Conservation (phyloP, 2,797 vertebrate species). For the Tachyglossus aculeatus region DNA sequence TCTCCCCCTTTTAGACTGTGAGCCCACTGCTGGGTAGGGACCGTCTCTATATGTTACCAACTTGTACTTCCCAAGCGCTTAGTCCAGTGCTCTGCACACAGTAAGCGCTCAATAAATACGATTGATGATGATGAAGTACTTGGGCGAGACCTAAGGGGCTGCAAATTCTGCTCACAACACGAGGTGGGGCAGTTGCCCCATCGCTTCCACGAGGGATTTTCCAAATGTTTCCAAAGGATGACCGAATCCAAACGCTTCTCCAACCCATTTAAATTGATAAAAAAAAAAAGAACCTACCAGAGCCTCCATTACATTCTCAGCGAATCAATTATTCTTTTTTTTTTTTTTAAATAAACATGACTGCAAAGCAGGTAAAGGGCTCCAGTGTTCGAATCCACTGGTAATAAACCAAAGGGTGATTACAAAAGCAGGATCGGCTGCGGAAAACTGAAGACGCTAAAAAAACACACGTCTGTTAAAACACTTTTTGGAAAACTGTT, state of each 20-base stretch:
- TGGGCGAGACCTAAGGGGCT: neutral
- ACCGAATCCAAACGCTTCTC: slow-evolving; percentile 30
- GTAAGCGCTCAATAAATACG: too few species aligned
- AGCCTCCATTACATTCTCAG: slow-evolving; percentile 56
- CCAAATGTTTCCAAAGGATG: slow-evolving; percentile 20
- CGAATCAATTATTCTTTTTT: slow-evolving; percentile 26
- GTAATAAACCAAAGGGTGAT: slow-evolving; percentile 55
- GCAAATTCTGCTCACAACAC: slow-evolving; percentile 38
- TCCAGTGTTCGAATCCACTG: slow-evolving; percentile 49
- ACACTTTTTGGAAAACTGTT: neutral
- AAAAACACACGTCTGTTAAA: slow-evolving; percentile 23
- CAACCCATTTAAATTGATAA: slow-evolving; percentile 51
- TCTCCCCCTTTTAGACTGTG: too few species aligned
- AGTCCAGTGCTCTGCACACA: too few species aligned
- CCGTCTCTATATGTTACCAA: too few species aligned
- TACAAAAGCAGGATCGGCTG: slow-evolving; percentile 53
- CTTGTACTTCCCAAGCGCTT: too few species aligned
- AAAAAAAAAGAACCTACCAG: slow-evolving; percentile 30
- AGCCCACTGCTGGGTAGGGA: too few species aligned
- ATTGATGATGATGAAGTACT: accelerated
- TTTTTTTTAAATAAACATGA: slow-evolving; percentile 54
- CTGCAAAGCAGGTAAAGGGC: slow-evolving; percentile 62
- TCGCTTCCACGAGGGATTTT: neutral
- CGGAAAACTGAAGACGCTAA: slow-evolving; percentile 28
- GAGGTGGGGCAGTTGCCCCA: slow-evolving; percentile 63